These are phyloP conservation scores for Elephas maximus DNA, from an alignment of 2,113 vertebrate genomes.

Conservation along the genomic window DNA sequence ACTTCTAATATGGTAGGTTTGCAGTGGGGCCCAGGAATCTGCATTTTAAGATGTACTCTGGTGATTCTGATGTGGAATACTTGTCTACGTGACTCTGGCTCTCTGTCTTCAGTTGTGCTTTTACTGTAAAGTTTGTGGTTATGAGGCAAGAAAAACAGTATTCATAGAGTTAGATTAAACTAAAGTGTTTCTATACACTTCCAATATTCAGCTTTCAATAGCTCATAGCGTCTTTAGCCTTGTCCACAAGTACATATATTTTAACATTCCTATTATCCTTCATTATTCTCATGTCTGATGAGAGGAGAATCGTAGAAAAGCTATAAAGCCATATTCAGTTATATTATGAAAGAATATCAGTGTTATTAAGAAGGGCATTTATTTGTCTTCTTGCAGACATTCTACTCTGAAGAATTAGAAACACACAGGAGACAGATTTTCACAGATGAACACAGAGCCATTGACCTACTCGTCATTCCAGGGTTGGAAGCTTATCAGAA, in stretches of 20 bases:
- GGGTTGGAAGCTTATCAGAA: neutral
- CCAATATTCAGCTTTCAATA: neutral
- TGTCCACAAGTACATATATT: neutral
- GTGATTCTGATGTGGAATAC: neutral
- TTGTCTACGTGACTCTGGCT: neutral
- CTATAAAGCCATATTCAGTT: neutral
- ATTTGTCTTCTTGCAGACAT: neutral
- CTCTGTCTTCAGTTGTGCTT: neutral
- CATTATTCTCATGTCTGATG: neutral
- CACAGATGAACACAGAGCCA: neutral
- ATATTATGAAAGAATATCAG: neutral
- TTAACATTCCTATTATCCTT: neutral
- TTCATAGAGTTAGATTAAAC: neutral
- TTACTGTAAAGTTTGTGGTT: neutral
- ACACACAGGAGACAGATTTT: neutral
- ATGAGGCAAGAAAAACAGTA: neutral
- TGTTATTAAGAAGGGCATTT: neutral
- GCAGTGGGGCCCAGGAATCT: neutral
- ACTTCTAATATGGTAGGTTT: neutral
- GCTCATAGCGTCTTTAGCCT: neutral
- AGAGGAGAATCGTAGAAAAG: neutral
- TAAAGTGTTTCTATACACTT: neutral
- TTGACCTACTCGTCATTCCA: neutral
- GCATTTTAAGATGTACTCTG: neutral
- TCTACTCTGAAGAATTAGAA: neutral